A percentile compares a stretch with the other conserved stretches of the same genome.
Evolutionary conservation across 2,888 invertebrate species (phyloP).

Genomic region (Hemaris fuciformis): DNA sequence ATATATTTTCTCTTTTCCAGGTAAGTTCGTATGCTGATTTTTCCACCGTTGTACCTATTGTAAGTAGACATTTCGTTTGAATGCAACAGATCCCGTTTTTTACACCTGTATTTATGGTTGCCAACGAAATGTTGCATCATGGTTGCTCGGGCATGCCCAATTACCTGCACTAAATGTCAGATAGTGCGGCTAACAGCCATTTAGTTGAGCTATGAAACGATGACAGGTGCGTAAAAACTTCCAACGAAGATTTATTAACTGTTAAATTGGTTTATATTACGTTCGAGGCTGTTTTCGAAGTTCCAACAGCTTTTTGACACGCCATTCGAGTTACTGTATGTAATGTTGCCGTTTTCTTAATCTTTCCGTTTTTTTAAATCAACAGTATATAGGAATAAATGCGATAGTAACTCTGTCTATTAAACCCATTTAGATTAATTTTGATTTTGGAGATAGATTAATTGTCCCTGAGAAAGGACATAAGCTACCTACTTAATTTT

Average conservation of each 20-base stretch:
- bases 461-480: too few species aligned
- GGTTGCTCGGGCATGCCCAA: neutral
- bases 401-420: too few species aligned
- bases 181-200: neutral
- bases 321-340: too few species aligned
- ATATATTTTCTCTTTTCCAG: constrained; percentile 46
- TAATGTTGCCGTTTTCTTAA: too few species aligned
- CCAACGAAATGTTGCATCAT: neutral
- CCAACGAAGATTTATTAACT: neutral
- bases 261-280: too few species aligned
- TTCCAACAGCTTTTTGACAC: too few species aligned
- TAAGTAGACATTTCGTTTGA: neutral
- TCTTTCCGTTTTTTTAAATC: too few species aligned
- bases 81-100: neutral
- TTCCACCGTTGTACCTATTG: constrained; percentile 4
- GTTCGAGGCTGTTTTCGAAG: too few species aligned
- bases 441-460: too few species aligned
- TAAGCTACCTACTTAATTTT: too few species aligned
- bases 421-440: too few species aligned
- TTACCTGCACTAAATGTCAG: neutral
- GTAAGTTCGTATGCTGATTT: constrained; percentile 58
- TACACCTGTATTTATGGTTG: neutral
- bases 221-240: neutral
- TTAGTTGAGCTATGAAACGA: neutral
- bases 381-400: too few species aligned